Evolutionary conservation across 2,113 vertebrate species (phyloP).

Genomic region (Dissostichus mawsoni): DNA sequence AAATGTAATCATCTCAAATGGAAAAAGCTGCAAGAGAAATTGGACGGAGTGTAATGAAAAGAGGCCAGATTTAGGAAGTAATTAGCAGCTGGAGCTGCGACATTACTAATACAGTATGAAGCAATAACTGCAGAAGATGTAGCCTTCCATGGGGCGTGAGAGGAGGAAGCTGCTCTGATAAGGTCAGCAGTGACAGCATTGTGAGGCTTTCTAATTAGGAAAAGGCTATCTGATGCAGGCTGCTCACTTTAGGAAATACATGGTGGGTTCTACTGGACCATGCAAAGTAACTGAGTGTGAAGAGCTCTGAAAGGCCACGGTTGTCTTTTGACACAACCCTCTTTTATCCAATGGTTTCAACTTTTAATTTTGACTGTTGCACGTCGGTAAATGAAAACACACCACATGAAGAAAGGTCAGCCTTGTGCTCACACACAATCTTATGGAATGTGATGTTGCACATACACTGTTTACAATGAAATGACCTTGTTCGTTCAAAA

Average conservation of each 20-base stretch:
- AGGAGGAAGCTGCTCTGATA: constrained; percentile 50
- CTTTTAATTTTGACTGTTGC: background rate
- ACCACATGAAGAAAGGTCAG: background rate
- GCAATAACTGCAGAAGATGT: constrained; percentile 34
- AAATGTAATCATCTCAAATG: constrained; percentile 52
- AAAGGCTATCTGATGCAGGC: constrained; percentile 20
- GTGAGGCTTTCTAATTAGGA: constrained; percentile 45
- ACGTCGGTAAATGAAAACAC: background rate
- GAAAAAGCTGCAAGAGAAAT: constrained; percentile 30
- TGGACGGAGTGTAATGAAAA: constrained; percentile 33
- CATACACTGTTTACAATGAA: too few species aligned
- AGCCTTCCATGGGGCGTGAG: constrained; percentile 6
- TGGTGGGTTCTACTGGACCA: constrained; percentile 10
- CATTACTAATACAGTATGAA: constrained; percentile 39
- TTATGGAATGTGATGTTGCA: background rate
- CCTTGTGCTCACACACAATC: background rate
- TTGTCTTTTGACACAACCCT: background rate
- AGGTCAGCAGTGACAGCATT: constrained; percentile 54
- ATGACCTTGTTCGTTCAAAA: too few species aligned
- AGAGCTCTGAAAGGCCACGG: background rate
- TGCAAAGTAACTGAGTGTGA: background rate
- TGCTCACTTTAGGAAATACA: constrained; percentile 5
- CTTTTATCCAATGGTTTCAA: background rate
- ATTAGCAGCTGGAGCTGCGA: constrained; percentile 35
- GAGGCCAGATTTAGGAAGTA: constrained; percentile 43